phyloP scores from a whole-genome alignment of 2,797 vertebrate species.

The Calcarius lapponicus region DNA sequence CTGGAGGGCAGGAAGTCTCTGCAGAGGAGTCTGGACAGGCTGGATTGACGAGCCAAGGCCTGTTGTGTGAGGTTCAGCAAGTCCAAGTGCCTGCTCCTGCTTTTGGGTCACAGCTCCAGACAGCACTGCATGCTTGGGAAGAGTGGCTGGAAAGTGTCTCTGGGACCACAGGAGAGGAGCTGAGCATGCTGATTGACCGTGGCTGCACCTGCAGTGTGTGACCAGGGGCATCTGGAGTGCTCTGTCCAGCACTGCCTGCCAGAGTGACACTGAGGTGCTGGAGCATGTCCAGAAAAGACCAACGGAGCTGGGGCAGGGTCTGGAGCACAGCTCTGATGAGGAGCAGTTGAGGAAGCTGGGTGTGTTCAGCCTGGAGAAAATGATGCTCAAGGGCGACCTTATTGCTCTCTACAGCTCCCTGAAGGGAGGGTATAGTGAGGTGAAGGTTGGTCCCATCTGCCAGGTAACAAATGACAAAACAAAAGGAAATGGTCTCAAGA shows the following conservation, averaged over 20 bases:
- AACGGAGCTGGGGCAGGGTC: fast-evolving
- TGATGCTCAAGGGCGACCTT: fast-evolving
- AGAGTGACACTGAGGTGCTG: not conserved
- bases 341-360: not conserved
- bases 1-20: not conserved
- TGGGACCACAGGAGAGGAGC: not conserved
- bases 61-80: not conserved
- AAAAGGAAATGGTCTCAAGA: not conserved
- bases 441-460: not conserved
- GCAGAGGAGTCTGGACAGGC: not conserved
- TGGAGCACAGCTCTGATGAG: not conserved
- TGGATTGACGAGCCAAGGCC: too few relatives aligned
- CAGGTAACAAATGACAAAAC: not conserved
- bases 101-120: not conserved
- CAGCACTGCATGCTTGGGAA: too few relatives aligned
- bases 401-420: not conserved
- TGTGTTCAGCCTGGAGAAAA: not conserved
- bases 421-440: not conserved
- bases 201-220: fast-evolving
- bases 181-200: not conserved
- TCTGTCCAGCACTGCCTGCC: not conserved
- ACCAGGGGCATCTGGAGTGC: not conserved
- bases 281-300: not conserved
- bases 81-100: not conserved
- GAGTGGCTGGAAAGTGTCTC: not conserved